Conservation (phyloP, 2,113 vertebrate species). For the Nematolebias whitei region DNA sequence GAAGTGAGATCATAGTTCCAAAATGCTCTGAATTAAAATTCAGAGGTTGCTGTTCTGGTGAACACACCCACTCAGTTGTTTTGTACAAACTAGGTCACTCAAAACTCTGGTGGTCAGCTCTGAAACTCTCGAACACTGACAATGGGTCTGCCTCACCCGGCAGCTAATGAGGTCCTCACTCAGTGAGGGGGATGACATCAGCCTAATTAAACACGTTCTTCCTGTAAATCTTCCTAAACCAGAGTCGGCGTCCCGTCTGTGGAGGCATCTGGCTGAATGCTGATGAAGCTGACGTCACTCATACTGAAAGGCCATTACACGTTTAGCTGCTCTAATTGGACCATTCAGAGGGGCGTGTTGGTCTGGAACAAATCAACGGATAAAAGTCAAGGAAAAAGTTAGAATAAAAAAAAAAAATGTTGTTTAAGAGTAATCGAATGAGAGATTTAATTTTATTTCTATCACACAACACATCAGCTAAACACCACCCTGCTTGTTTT, state of each 20-base stretch:
- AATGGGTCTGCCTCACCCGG: slow-evolving; percentile 18
- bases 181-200: background rate
- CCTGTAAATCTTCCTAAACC: slow-evolving; percentile 32
- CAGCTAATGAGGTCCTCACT: slow-evolving; percentile 24
- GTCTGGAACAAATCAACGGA: background rate
- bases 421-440: no score
- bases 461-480: no score
- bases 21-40: background rate
- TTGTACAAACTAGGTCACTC: slow-evolving; percentile 22
- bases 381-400: no score
- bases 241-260: slow-evolving; percentile 20
- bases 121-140: no score
- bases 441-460: no score
- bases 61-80: background rate
- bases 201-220: slow-evolving; percentile 33
- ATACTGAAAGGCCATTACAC: background rate
- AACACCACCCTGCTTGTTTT: no score
- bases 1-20: background rate
- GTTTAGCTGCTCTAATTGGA: background rate
- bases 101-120: slow-evolving; percentile 27
- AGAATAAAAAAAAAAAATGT: no score
- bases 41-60: background rate
- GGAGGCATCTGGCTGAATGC: background rate
- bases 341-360: no score
- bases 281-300: background rate